A percentile compares a stretch with the other conserved stretches of the same genome.
phyloP scores from a whole-genome alignment of 2,113 vertebrate species.

The Toxostoma redivivum region DNA sequence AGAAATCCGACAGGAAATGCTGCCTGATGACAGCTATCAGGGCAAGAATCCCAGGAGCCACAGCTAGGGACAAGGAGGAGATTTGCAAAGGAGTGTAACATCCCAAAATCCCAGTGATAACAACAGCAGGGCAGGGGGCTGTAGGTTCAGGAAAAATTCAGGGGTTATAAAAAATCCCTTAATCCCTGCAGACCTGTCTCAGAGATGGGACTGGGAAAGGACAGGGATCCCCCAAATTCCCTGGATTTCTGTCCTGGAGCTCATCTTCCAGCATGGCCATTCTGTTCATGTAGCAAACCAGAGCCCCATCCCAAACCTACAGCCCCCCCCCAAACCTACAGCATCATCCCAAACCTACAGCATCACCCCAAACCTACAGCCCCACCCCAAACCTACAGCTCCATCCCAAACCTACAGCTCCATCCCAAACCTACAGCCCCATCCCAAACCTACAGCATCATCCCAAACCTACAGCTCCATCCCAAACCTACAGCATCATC shows the following conservation, averaged over 20 bases:
- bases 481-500: background rate
- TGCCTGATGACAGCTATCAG: background rate
- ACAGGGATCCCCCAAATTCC: background rate
- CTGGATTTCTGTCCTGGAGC: background rate
- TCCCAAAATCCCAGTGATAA: background rate
- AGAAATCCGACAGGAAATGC: slow-evolving; percentile 3
- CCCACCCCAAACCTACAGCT: background rate
- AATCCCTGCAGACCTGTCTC: background rate
- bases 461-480: background rate
- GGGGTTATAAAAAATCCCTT: background rate
- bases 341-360: background rate
- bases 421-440: background rate
- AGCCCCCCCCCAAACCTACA: background rate
- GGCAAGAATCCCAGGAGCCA: background rate
- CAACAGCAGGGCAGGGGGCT: background rate
- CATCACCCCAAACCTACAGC: background rate
- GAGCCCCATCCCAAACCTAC: background rate
- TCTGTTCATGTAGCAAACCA: background rate
- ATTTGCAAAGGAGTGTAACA: background rate
- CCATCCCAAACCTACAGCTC: background rate
- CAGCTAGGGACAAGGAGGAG: background rate
- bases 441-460: background rate
- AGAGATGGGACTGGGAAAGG: background rate
- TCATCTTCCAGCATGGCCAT: background rate
- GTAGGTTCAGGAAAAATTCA: background rate